Evolutionary conservation across 37 sponge, comb jelly and placozoan species (phyloP).

Genomic region (Spongilla lacustris): DNA sequence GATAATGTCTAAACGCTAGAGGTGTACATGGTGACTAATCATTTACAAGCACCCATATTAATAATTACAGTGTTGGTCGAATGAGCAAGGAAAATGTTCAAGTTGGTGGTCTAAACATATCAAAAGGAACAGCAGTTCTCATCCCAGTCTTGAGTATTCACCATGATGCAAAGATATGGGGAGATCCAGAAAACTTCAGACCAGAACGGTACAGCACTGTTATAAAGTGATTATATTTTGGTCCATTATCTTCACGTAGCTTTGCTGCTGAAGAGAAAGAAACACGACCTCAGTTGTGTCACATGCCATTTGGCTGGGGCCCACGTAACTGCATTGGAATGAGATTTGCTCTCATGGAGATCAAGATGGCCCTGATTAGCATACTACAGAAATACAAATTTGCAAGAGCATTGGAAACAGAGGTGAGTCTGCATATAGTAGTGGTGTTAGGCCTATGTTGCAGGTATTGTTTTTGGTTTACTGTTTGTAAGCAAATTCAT

Average conservation of each 20-base stretch:
- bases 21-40: too few species aligned
- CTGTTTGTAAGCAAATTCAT: too few species aligned
- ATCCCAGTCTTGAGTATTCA: conserved; percentile 45
- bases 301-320: conserved; percentile 70
- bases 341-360: conserved; percentile 73
- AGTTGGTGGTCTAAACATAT: background rate
- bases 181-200: conserved; percentile 52
- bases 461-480: too few species aligned
- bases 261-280: conserved; percentile 61
- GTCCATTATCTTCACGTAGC: too few species aligned
- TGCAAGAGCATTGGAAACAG: conserved; percentile 48
- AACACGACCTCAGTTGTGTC: conserved; percentile 30
- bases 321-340: conserved; percentile 74
- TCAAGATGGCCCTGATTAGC: conserved; percentile 61
- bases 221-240: too few species aligned
- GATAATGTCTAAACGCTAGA: too few species aligned
- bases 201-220: conserved; percentile 44
- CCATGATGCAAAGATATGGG: conserved; percentile 55
- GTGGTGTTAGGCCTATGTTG: too few species aligned
- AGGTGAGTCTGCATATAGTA: conserved; percentile 47
- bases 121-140: conserved; percentile 11
- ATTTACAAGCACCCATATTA: too few species aligned
- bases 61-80: background rate
- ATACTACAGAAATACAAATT: conserved; percentile 50
- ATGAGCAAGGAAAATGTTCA: background rate